A percentile compares a stretch with the other conserved stretches of the same genome.
Evolutionary conservation across 2,113 vertebrate genomes (phyloP).

Genomic region (Sterrhoptilus dennistouni): DNA sequence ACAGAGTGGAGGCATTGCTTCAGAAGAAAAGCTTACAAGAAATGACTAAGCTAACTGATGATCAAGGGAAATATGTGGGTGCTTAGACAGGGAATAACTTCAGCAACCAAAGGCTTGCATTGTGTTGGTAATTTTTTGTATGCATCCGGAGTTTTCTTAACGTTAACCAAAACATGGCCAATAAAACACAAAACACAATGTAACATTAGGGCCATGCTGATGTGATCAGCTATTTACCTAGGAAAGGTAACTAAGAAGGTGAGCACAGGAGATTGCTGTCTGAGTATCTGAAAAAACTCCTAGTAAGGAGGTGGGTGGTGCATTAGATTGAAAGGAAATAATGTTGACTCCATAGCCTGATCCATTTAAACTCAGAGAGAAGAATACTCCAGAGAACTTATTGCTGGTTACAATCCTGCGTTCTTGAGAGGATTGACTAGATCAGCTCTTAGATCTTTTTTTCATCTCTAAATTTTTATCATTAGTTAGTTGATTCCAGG

Average conservation of each 20-base stretch:
- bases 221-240: background rate
- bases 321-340: background rate
- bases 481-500: background rate
- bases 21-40: background rate
- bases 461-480: background rate
- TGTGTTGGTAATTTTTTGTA: background rate
- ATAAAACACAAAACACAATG: background rate
- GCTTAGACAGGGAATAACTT: background rate
- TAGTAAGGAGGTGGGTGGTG: background rate
- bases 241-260: background rate
- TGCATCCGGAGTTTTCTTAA: background rate
- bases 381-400: background rate
- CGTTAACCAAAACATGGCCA: background rate
- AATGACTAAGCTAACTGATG: background rate
- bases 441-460: background rate
- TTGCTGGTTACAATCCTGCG: background rate
- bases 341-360: background rate
- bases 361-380: background rate
- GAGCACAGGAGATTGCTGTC: background rate
- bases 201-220: background rate
- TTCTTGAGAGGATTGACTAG: background rate
- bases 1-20: background rate
- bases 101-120: background rate
- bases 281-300: background rate
- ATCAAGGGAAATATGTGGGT: background rate